A percentile compares a stretch with the other conserved stretches of the same genome.
Conservation (phyloP, 2,797 vertebrate species). For the Takifugu rubripes region DNA sequence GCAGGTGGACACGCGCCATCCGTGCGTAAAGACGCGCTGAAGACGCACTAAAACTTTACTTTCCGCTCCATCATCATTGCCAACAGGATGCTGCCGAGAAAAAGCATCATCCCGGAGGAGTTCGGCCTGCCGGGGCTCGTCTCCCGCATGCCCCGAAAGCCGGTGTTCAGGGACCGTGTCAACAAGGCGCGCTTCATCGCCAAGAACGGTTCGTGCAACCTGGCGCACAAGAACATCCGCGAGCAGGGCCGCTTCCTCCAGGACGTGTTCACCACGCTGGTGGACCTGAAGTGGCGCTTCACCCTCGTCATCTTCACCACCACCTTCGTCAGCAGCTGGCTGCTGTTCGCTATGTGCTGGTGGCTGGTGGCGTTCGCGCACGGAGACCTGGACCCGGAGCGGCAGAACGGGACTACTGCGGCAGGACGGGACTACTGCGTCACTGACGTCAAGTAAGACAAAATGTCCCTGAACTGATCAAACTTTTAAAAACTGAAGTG, state of each 20-base stretch:
- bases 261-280: slow-evolving; percentile 96
- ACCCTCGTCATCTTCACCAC: slow-evolving; percentile 97
- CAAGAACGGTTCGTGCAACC: slow-evolving; percentile 93
- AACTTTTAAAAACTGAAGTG: not conserved
- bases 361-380: slow-evolving; percentile 96
- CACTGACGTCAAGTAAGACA: slow-evolving; percentile 85
- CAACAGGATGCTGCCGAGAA: slow-evolving; percentile 86
- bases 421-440: slow-evolving; percentile 75
- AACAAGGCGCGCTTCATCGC: slow-evolving; percentile 96
- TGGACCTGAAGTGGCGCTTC: slow-evolving; percentile 97
- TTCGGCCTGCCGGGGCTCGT: slow-evolving; percentile 87
- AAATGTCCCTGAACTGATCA: too few relatives aligned
- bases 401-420: slow-evolving; percentile 36
- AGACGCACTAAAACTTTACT: not conserved
- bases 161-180: slow-evolving; percentile 88
- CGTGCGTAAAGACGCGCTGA: slow-evolving; percentile 49
- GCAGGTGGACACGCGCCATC: slow-evolving; percentile 15
- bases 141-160: slow-evolving; percentile 87
- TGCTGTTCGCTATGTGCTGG: slow-evolving; percentile 97
- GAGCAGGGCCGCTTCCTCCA: slow-evolving; percentile 96
- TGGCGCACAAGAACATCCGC: slow-evolving; percentile 97
- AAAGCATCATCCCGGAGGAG: slow-evolving; percentile 98
- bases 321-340: slow-evolving; percentile 96
- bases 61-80: not conserved
- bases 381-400: slow-evolving; percentile 82